phyloP scores from a whole-genome alignment of 1,140 invertebrate genomes.

The Drosophila pruinosa region DNA sequence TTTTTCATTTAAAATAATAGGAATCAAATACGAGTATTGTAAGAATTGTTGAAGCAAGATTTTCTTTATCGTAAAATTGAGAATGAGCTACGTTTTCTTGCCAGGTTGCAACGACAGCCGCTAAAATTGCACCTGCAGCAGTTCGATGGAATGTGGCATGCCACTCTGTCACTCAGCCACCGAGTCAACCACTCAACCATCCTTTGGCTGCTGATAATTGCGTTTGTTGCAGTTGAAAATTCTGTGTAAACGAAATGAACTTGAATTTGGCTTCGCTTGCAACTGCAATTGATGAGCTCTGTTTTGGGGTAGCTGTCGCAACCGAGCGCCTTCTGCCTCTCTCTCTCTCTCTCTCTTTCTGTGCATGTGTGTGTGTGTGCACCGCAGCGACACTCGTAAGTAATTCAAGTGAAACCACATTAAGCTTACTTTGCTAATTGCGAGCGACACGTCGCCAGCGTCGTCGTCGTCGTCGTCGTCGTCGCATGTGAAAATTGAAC shows the following conservation, averaged over 20 bases:
- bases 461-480: conserved; percentile 14
- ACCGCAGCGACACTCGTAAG: conserved; percentile 69
- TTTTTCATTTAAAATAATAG: too few relatives aligned
- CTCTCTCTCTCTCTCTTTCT: background rate
- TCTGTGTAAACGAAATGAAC: conserved; percentile 71
- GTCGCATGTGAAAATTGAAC: conserved; percentile 40
- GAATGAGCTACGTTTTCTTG: background rate
- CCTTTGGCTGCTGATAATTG: conserved; percentile 12
- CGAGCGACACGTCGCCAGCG: conserved; percentile 74
- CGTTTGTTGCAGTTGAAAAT: conserved; percentile 40
- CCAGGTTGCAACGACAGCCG: background rate
- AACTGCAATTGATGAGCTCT: conserved; percentile 63
- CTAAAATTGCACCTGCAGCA: background rate
- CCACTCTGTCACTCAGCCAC: background rate
- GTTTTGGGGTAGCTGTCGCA: background rate
- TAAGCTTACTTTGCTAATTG: conserved; percentile 83
- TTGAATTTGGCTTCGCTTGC: conserved; percentile 55
- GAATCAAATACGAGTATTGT: too few relatives aligned
- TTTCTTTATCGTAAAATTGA: too few relatives aligned
- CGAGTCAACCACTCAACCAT: background rate
- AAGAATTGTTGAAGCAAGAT: too few relatives aligned
- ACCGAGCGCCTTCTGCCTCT: conserved; percentile 4
- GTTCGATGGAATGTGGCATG: background rate
- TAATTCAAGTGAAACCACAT: conserved; percentile 81
- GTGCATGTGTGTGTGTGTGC: background rate